Base-by-base conservation (phyloP, 2,113 vertebrate genomes). In the Protobothrops flavoviridis region DNA sequence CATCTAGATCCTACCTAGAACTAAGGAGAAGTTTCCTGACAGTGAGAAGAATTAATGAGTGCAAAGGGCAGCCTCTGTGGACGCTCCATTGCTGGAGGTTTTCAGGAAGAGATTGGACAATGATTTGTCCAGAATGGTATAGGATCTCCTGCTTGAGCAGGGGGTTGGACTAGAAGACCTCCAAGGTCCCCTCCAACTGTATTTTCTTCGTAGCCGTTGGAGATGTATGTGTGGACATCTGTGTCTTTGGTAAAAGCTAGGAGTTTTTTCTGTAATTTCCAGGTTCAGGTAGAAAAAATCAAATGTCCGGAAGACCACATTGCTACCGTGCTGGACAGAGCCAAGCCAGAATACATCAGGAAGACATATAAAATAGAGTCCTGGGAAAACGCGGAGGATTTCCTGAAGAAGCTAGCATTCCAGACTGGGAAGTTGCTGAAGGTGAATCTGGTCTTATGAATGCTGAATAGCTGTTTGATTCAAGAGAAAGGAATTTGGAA, bases 221-320 rank as follows among this genome's bases (percentile, higher is more conserved):
- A 93, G 50, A 24, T 17, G 57, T 2, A 33, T n/a, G 24, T 11
- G 50, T 57, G 39, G 45, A 29, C 43, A 81, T 43, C 20, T 81
- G 6, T 69, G 12, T 23, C 74, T 81, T 81, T 43, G 33, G 20
- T 81, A 81, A 39, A 81, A 43, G 74, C 33, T 43, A 17, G 33
- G 92, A 50, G 56, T 39, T 94, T 88, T 64, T 0, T 26, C 81
- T 1, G 0, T 93, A 0, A 0, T 81, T 93, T 96, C n/a, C 95
- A 99, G 99, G 99, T 99, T 95, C 99, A 99, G 98, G 99, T 99
- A 94, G 99, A 99, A 96, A 99, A 99, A 98, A 99, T 99, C 95
- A 99, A 97, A 95, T 98, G 96, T 96, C 99, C 99, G 1, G 99
- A 99, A 94, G 99, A 99, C 92, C 99, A 99, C 91, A 99, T 99